Evolutionary conservation across 2,113 vertebrate species (phyloP).

Genomic region (Nothocercus nigrocapillus): DNA sequence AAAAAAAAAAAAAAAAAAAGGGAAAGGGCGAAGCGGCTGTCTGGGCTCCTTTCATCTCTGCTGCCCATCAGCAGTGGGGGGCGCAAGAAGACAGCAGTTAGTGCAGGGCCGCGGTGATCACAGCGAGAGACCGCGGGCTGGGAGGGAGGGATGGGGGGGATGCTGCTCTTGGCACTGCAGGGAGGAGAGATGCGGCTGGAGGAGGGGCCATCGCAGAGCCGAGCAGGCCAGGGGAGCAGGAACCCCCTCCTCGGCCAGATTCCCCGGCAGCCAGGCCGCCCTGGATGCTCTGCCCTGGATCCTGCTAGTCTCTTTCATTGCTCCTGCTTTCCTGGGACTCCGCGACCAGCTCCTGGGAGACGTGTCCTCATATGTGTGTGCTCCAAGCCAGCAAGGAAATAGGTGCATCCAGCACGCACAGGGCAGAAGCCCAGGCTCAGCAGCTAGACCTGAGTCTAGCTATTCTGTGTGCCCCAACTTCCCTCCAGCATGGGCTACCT

Average conservation of each 20-base stretch:
- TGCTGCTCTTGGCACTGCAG: background rate
- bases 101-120: slow-evolving; percentile 40
- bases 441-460: too few species aligned
- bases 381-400: background rate
- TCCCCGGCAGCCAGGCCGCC: accelerated
- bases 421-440: background rate
- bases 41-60: slow-evolving; percentile 71
- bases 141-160: background rate
- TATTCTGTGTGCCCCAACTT: background rate
- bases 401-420: background rate
- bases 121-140: slow-evolving; percentile 6
- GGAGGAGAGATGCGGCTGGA: background rate
- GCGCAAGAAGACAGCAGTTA: slow-evolving; percentile 85
- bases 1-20: background rate
- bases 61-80: slow-evolving; percentile 81
- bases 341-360: background rate
- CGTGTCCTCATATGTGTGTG: background rate
- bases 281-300: background rate
- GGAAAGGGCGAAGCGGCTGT: background rate
- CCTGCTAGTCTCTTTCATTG: background rate
- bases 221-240: background rate
- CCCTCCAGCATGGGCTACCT: background rate
- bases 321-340: background rate
- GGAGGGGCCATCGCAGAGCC: background rate
- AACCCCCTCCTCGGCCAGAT: accelerated